phyloP scores from a whole-genome alignment of 2,888 invertebrate species.

The Notodonta ziczac region DNA sequence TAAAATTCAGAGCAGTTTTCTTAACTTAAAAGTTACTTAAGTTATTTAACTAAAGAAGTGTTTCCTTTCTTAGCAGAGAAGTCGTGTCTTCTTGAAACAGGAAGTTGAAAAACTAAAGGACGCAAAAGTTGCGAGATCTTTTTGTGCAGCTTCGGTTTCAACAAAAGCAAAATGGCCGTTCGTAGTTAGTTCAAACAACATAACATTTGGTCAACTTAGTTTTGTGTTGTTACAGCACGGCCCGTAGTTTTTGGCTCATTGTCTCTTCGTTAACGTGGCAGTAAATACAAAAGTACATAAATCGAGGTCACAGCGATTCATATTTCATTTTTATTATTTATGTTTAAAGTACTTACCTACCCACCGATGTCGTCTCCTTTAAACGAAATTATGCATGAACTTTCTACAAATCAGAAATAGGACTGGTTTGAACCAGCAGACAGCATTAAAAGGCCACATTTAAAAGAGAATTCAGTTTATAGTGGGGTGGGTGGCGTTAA shows the following conservation, averaged over 20 bases:
- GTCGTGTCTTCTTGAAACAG: conserved; percentile 45
- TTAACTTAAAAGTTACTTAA: conserved; percentile 42
- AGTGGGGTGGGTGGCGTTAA: conserved; percentile 14
- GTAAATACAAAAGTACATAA: conserved; percentile 1
- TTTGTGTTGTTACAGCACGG: conserved; percentile 17
- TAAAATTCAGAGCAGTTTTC: conserved; percentile 41
- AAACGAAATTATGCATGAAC: conserved; percentile 15
- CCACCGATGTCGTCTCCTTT: conserved; percentile 1
- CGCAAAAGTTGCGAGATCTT: conserved; percentile 40
- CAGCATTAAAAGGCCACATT: conserved; percentile 22
- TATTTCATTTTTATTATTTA: too few species aligned
- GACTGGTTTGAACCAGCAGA: conserved; percentile 4
- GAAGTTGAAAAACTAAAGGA: conserved; percentile 46
- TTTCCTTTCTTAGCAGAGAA: conserved; percentile 45
- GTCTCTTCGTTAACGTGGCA: conserved; percentile 19
- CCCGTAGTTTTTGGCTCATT: conserved; percentile 14
- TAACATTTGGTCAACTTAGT: conserved; percentile 33
- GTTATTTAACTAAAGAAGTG: conserved; percentile 47
- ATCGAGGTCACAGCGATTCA: too few species aligned
- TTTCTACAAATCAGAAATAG: conserved; percentile 17
- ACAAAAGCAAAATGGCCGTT: conserved; percentile 27
- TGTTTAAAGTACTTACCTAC: background rate
- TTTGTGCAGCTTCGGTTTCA: conserved; percentile 35
- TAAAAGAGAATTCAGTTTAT: conserved; percentile 21
- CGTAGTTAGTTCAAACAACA: conserved; percentile 30